phyloP scores from a whole-genome alignment of 2,113 vertebrate genomes.

The Nesoenas mayeri region DNA sequence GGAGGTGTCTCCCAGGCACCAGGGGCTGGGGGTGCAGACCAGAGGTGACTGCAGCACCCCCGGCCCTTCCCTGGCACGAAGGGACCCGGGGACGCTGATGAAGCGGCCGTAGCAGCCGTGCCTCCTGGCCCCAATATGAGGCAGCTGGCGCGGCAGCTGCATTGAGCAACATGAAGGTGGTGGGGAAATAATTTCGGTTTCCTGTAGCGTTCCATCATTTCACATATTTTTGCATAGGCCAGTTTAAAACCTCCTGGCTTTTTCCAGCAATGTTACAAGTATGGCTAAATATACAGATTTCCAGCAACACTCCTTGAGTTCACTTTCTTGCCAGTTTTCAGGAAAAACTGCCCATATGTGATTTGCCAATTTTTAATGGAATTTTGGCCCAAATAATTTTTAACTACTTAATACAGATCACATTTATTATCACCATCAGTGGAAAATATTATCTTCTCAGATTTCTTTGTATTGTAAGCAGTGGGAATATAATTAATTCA shows the following conservation, averaged over 20 bases:
- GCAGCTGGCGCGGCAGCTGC: neutral
- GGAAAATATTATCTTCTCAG: constrained; percentile 39
- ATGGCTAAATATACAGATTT: neutral
- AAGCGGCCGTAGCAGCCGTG: accelerated
- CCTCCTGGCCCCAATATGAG: accelerated
- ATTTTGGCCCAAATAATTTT: constrained; percentile 30
- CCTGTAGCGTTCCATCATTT: neutral
- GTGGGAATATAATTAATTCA: constrained; percentile 47
- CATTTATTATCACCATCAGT: constrained; percentile 30
- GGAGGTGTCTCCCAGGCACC: neutral
- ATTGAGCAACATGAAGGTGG: neutral
- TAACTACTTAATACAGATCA: constrained; percentile 32
- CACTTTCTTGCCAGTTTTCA: constrained; percentile 14
- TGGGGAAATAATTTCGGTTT: neutral
- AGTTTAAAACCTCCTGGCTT: constrained; percentile 1
- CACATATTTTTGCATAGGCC: neutral
- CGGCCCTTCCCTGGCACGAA: neutral
- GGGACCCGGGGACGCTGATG: accelerated
- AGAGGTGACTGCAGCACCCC: neutral
- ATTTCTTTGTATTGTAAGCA: constrained; percentile 13
- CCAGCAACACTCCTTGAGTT: neutral
- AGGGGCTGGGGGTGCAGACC: neutral
- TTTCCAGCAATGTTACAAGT: neutral
- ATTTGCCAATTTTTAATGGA: constrained; percentile 12
- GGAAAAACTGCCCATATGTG: neutral